Percentiles rank a stretch among this genome's conserved stretches.
These are phyloP conservation scores for Phalanger gymnotis DNA, from an alignment of 2,797 vertebrate genomes.

Conservation along the genomic window DNA sequence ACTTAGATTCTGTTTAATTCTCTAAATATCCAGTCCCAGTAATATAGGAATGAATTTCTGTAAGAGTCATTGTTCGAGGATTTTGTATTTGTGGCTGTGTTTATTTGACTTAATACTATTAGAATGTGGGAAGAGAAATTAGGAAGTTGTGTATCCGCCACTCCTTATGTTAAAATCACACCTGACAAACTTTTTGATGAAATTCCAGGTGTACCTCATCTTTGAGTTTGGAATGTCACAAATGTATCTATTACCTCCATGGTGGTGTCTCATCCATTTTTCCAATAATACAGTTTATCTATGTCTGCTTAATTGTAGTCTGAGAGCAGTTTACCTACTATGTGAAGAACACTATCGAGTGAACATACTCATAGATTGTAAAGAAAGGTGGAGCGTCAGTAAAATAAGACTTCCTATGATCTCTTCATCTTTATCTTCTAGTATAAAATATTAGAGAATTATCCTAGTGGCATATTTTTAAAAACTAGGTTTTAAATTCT, in stretches of 20 bases:
- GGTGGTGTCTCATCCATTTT: too few species aligned
- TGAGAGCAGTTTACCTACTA: background rate
- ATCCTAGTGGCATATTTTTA: background rate
- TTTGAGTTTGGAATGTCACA: constrained; percentile 52
- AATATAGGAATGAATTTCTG: background rate
- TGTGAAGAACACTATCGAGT: background rate
- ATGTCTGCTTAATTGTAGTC: background rate
- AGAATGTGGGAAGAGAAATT: background rate
- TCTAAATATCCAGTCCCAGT: background rate
- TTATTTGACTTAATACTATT: too few species aligned
- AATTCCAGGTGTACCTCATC: constrained; percentile 52
- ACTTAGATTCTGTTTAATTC: background rate
- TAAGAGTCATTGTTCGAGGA: too few species aligned
- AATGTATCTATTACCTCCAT: background rate
- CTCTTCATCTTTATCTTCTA: background rate
- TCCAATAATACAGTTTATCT: background rate
- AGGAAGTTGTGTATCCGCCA: background rate
- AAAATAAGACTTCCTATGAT: fast-evolving
- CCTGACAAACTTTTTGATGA: constrained; percentile 59
- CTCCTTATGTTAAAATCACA: background rate
- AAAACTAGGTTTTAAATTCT: constrained; percentile 29
- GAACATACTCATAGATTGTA: background rate
- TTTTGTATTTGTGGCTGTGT: too few species aligned
- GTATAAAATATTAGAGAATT: background rate
- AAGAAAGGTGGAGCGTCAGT: background rate